Evolutionary conservation across 23 tunicate genomes (phyloP).

Genomic region (Trididemnum clinides): DNA sequence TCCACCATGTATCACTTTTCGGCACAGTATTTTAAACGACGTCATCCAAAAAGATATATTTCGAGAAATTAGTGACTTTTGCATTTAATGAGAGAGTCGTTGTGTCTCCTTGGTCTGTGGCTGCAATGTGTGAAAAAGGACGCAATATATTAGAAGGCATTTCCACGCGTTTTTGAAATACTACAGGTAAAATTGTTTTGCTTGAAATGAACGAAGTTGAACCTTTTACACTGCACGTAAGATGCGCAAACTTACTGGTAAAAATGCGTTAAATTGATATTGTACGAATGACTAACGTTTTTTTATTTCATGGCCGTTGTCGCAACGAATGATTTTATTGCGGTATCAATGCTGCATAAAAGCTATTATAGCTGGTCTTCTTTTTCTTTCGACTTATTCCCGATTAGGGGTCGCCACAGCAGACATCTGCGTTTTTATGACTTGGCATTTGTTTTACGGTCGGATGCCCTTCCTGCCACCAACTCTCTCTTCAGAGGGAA

Average conservation of each 20-base stretch:
- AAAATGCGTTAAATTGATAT: conserved; percentile 7
- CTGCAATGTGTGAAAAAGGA: conserved; percentile 7
- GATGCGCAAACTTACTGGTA: conserved; percentile 1
- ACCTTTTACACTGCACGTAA: neutral
- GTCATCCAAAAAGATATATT: neutral
- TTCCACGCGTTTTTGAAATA: conserved; percentile 6
- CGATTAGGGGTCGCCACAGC: too few species aligned
- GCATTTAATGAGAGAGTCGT: conserved; percentile 1
- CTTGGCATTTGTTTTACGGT: too few species aligned
- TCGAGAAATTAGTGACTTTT: neutral
- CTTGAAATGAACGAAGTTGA: neutral
- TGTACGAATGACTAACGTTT: too few species aligned
- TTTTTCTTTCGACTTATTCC: too few species aligned
- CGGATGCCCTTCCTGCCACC: too few species aligned
- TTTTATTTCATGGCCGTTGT: too few species aligned
- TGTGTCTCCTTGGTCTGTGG: conserved; percentile 16
- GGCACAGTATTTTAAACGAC: neutral
- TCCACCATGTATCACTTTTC: too few species aligned
- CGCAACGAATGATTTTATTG: too few species aligned
- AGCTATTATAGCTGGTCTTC: too few species aligned
- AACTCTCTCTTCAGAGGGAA: too few species aligned
- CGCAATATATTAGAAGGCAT: conserved; percentile 17
- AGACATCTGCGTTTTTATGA: too few species aligned
- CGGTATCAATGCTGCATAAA: too few species aligned
- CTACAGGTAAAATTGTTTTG: conserved; percentile 5